Percentiles rank a stretch among this genome's conserved stretches.
These are phyloP conservation scores for Malacosoma neustria DNA, from an alignment of 2,888 invertebrate species.

Conservation along the genomic window DNA sequence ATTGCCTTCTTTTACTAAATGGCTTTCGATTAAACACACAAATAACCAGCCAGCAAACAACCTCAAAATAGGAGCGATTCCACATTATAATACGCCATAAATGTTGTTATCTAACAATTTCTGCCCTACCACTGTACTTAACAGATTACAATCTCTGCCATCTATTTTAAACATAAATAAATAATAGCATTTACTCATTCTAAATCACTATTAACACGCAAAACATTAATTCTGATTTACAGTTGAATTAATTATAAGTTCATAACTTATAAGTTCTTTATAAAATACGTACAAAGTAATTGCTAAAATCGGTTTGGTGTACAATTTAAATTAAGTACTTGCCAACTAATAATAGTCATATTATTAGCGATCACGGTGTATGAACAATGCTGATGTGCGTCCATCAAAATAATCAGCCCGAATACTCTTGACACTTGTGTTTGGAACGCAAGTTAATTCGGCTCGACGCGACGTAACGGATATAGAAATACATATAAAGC, in stretches of 20 bases:
- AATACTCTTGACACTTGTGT: constrained; percentile 54
- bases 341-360: constrained; percentile 45
- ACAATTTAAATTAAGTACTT: constrained; percentile 6
- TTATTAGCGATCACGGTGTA: constrained; percentile 54
- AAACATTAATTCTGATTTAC: too few species aligned
- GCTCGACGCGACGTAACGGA: constrained; percentile 33
- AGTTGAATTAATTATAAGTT: too few species aligned
- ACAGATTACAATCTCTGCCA: too few species aligned
- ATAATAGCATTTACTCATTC: too few species aligned
- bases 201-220: too few species aligned
- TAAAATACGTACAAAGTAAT: too few species aligned
- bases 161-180: too few species aligned
- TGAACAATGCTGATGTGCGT: constrained; percentile 38
- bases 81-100: background rate
- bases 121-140: too few species aligned
- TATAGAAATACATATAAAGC: constrained; percentile 18
- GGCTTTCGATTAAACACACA: constrained; percentile 48
- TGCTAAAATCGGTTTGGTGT: background rate
- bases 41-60: constrained; percentile 26
- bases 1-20: constrained; percentile 55
- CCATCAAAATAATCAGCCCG: constrained; percentile 34
- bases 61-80: background rate
- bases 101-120: too few species aligned
- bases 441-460: constrained; percentile 33
- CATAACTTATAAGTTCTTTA: too few species aligned